Base-by-base conservation (phyloP, 2,888 invertebrate species). In the Drosophila silvestris region DNA sequence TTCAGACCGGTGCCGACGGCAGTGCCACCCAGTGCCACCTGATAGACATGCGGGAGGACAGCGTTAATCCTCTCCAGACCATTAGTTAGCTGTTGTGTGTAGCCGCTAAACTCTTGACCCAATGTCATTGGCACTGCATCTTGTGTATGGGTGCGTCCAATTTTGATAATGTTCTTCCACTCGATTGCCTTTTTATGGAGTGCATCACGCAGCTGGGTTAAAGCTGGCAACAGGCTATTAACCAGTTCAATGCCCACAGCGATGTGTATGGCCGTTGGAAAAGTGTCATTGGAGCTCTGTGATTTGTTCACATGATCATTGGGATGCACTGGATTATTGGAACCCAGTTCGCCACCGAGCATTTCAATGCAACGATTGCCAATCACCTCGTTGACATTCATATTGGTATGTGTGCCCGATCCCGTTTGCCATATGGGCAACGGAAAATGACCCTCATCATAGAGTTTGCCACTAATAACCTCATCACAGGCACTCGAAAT, bases 281-380 rank as follows among this genome's bases (percentile, higher is more conserved):
- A 99, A 0, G 99, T 98, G 93, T 99, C 99, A 93, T 99, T 99
- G 59, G 98, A 98, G 92, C 98, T 98, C 95, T 99, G 97, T 2
- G 98, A 97, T 94, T 97, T 99, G 94, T 99, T 99, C 57, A 99
- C 99, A 94, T 99, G 99, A 93, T 99, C 99, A 93, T 99, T 99
- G 0, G 99, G 99, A 93, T 99, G 99, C 0, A 99, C 98, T 0
- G 99, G 99, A 16, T 93, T 95, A 92, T 99, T 99, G 44, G 97
- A 97, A 65, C 99, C 99, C 19, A 99, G 94, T 82, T 95, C 94
- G 1, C 99, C 99, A 2, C 98, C 98, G 44, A 98, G 88, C 32
- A 97, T 94, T 93, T 98, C 97, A 89, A 98, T 98, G 0, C 98
- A 98, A 47, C 97, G 95, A 94, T 98, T 98, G 35, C 97, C 95